Base-by-base conservation (phyloP, 1,140 invertebrate genomes). In the Diplogasteroides magnus region DNA sequence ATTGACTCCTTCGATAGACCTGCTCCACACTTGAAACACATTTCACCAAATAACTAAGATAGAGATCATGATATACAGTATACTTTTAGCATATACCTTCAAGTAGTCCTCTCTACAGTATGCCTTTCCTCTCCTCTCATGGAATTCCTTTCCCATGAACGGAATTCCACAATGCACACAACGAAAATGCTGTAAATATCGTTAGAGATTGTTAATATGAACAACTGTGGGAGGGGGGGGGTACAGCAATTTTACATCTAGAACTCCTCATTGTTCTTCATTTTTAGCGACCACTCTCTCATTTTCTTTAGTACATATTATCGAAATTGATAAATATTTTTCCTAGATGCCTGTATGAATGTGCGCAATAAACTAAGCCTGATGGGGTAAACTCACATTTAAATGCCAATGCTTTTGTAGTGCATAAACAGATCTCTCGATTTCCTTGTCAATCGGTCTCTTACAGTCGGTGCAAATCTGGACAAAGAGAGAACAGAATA, bases 391-490 rank as follows among this genome's bases (percentile, higher is more conserved):
- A 28, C 56, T 60, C n/a, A 71, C 69, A 25, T 65, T 37, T 32
- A 66, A 29, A 61, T 71, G 69, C 59, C 61, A 71, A 31, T 71
- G 69, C 19, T 66, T 71, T 26, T 61, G 55, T 25, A 64, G 25
- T 31, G 61, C 29, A 27, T 59, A 64, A 55, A 71, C 27, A 25
- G 62, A 64, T 31, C 63, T 65, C 63, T 71, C 69, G 2, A 64
- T 55, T 58, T 66, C 48, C n/a, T 62, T 61, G 26, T 71, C 69
- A 25, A 71, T 71, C 0, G 48, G 62, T 57, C 61, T 64, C 25
- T 63, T 71, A 58, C 69, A 71, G 48, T 63, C 69, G 37, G 63
- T 29, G 26, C 69, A 71, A 0, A 48, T 48, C 37, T 48, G 6
- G 6, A 48, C n/a, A n/a, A n/a, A n/a, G n/a, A n/a, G n/a, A n/a